Conservation (phyloP, 2,113 vertebrate species). For the Tinamus guttatus region DNA sequence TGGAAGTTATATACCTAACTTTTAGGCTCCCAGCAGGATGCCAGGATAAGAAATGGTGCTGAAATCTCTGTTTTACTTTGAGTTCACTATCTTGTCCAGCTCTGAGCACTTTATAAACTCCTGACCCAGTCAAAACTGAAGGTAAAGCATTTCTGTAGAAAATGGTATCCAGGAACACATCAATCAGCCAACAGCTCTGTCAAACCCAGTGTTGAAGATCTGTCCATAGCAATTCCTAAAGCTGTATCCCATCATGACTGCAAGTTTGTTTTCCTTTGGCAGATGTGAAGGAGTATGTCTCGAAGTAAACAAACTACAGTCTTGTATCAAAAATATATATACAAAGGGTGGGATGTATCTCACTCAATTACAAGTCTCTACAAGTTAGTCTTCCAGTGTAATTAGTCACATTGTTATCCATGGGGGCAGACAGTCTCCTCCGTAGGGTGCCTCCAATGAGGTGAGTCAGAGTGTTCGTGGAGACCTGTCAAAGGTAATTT, state of each 20-base stretch:
- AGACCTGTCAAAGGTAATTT: not conserved
- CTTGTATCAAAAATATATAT: not conserved
- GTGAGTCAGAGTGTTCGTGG: not conserved
- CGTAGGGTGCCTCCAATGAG: not conserved
- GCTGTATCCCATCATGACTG: fast-evolving
- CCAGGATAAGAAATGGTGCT: not conserved
- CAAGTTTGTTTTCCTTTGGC: not conserved
- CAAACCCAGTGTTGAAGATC: fast-evolving
- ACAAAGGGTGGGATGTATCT: not conserved
- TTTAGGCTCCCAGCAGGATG: not conserved
- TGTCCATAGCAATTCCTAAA: not conserved
- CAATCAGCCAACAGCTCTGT: not conserved
- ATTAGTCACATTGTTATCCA: not conserved
- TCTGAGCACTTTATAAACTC: not conserved
- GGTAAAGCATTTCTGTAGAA: not conserved
- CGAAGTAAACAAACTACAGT: not conserved
- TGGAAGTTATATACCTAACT: not conserved
- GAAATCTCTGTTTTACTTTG: not conserved
- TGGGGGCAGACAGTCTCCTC: not conserved
- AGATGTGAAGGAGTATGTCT: not conserved
- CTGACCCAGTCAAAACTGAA: not conserved
- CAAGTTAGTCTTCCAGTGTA: not conserved
- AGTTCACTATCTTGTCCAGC: not conserved
- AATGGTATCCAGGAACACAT: not conserved
- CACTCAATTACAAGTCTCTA: not conserved